Conservation (phyloP, 2,797 vertebrate genomes). For the Hafferia zeledoni region DNA sequence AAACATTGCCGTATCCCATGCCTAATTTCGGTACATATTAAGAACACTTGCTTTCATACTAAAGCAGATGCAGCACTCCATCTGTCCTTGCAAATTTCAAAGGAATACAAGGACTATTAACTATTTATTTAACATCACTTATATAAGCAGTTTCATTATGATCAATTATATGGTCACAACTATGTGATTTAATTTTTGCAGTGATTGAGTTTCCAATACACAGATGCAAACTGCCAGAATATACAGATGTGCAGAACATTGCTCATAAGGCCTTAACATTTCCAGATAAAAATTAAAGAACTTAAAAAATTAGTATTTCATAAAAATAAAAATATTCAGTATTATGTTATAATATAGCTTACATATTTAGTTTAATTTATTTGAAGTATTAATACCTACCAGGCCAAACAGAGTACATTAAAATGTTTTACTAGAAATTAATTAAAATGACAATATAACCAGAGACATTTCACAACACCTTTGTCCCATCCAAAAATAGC, state of each 20-base stretch:
- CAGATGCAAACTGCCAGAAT: neutral
- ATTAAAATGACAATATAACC: neutral
- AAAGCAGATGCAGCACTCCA: neutral
- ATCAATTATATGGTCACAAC: neutral
- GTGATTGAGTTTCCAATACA: neutral
- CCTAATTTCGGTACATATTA: neutral
- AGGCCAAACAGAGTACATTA: neutral
- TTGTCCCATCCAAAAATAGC: neutral
- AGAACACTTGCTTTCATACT: neutral
- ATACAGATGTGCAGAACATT: neutral
- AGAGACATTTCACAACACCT: neutral
- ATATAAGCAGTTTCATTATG: neutral
- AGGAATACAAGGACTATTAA: neutral
- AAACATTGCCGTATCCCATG: neutral
- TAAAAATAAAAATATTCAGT: neutral
- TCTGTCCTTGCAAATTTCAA: slow-evolving; percentile 7
- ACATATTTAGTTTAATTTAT: neutral
- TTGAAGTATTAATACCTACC: neutral
- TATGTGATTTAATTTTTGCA: neutral
- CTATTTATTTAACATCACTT: neutral
- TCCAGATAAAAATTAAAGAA: neutral
- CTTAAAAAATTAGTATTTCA: neutral
- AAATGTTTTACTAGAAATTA: neutral
- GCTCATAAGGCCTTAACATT: neutral
- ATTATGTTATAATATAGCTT: neutral